Conservation (phyloP, 2,113 vertebrate genomes). For the Gallinago undulata region DNA sequence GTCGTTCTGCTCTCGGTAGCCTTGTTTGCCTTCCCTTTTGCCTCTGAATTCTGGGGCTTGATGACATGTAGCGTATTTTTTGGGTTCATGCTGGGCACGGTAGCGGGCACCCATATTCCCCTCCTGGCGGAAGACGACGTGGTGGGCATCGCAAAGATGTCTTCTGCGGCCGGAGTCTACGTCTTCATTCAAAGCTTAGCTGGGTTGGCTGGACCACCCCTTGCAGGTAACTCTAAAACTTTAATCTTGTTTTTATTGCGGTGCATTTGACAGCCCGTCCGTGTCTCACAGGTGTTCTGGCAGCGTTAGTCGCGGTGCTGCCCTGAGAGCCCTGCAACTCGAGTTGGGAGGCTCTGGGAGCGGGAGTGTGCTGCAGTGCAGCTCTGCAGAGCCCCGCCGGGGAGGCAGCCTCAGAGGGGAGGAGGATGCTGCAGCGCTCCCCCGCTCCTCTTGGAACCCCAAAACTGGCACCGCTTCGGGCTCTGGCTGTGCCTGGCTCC, state of each 20-base stretch:
- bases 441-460: constrained; percentile 13
- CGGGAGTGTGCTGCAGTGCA: constrained; percentile 56
- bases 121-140: constrained; percentile 94
- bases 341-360: not conserved
- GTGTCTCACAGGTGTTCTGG: not conserved
- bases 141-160: constrained; percentile 90
- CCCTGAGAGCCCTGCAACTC: not conserved
- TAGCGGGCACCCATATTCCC: constrained; percentile 90
- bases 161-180: constrained; percentile 91
- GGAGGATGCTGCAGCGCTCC: constrained; percentile 41
- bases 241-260: not conserved
- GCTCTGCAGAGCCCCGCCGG: constrained; percentile 50
- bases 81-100: constrained; percentile 88
- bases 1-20: constrained; percentile 78
- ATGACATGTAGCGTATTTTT: constrained; percentile 86
- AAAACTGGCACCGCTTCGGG: constrained; percentile 1
- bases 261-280: not conserved
- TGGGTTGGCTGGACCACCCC: constrained; percentile 92
- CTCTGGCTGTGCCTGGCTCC: not conserved
- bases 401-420: constrained; percentile 21
- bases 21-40: constrained; percentile 87
- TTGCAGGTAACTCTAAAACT: constrained; percentile 83
- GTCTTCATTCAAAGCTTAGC: constrained; percentile 94
- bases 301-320: not conserved
- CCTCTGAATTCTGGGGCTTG: constrained; percentile 86